These are phyloP conservation scores for Psammodynastes pulverulentus DNA, from an alignment of 2,113 vertebrate genomes.

Conservation along the genomic window DNA sequence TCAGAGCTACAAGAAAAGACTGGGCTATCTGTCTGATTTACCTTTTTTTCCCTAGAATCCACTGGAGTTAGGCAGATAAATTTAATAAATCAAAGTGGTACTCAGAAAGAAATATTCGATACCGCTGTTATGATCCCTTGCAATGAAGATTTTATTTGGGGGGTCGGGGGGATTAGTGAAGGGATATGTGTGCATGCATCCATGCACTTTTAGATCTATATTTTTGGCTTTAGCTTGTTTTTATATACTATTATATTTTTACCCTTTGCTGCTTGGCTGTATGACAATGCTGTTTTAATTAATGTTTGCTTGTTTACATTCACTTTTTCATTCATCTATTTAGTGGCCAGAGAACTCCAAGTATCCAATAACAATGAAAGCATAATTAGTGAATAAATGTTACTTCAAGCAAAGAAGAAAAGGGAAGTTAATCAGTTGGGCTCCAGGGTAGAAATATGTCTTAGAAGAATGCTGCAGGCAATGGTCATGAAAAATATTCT, in stretches of 20 bases:
- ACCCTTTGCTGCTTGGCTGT: background rate
- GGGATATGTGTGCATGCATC: background rate
- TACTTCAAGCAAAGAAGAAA: background rate
- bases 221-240: background rate
- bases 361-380: background rate
- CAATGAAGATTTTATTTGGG: background rate
- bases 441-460: background rate
- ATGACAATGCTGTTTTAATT: background rate
- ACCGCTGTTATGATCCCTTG: background rate
- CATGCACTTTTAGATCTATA: background rate
- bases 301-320: background rate
- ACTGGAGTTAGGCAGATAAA: background rate
- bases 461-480: background rate
- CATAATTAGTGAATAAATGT: background rate
- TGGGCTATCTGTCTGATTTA: background rate
- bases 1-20: background rate
- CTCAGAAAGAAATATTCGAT: background rate
- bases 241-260: background rate
- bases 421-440: background rate
- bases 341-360: background rate
- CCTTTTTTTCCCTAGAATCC: background rate
- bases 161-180: background rate
- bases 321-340: background rate
- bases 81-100: background rate
- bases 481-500: background rate